Evolutionary conservation across 2,888 invertebrate genomes (phyloP).

Genomic region (Nipponacmea schrenckii): DNA sequence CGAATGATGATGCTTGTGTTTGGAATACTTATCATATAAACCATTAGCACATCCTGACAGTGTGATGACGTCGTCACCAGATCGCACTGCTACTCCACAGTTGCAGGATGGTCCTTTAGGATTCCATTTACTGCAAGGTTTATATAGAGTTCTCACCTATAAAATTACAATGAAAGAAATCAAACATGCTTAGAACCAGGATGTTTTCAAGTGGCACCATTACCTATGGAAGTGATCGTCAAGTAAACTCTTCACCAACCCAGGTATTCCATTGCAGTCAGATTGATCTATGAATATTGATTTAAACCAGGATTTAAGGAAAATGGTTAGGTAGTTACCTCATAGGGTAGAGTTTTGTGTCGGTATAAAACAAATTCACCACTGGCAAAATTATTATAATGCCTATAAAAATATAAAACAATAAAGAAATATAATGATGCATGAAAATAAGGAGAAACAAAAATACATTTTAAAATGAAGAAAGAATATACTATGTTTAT

Average conservation of each 20-base stretch:
- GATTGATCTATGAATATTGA: no score
- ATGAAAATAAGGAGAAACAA: no score
- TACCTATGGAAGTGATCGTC: no score
- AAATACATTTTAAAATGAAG: no score
- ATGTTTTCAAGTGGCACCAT: no score
- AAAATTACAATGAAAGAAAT: no score
- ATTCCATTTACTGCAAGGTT: not conserved
- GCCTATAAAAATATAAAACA: conserved; percentile 33
- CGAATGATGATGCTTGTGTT: conserved; percentile 26
- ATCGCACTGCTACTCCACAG: conserved; percentile 47
- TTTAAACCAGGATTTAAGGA: no score
- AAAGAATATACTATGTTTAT: no score
- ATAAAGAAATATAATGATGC: not conserved
- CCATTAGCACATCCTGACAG: conserved; percentile 42
- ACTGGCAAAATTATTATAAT: conserved; percentile 49
- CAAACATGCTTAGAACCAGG: no score
- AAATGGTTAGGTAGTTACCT: conserved; percentile 33
- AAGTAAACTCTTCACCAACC: no score
- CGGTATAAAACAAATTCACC: conserved; percentile 52
- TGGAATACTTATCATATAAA: not conserved
- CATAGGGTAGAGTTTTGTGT: conserved; percentile 52
- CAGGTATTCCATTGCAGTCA: no score
- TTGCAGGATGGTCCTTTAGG: conserved; percentile 42
- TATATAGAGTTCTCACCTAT: not conserved
- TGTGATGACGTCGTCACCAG: conserved; percentile 54